Conservation (phyloP, 2,888 invertebrate species). For the Epinotia bilunana region DNA sequence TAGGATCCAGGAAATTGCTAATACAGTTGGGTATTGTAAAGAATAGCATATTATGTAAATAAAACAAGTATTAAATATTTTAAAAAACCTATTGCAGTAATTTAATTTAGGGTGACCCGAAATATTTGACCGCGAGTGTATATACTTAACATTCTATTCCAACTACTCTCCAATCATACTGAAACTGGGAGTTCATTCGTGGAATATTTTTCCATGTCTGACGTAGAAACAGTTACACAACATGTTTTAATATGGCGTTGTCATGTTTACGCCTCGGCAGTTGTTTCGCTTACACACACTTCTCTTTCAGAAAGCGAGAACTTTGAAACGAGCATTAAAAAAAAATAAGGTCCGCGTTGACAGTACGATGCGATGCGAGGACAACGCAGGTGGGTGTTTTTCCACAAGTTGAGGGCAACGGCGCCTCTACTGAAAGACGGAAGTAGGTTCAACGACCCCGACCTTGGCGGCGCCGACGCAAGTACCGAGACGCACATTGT, state of each 20-base stretch:
- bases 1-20: too few species aligned
- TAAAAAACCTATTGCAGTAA: too few species aligned
- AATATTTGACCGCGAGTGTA: too few species aligned
- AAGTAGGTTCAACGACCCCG: constrained; percentile 78
- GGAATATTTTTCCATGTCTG: constrained; percentile 4
- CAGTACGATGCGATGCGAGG: constrained; percentile 27
- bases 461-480: constrained; percentile 75
- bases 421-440: constrained; percentile 64
- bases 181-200: background rate
- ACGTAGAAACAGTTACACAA: constrained; percentile 9
- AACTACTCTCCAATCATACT: background rate
- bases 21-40: too few species aligned
- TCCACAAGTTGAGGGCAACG: constrained; percentile 42
- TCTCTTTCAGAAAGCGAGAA: constrained; percentile 27
- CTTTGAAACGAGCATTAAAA: constrained; percentile 24
- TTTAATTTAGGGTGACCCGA: too few species aligned
- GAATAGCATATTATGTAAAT: too few species aligned
- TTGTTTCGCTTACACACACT: constrained; percentile 6
- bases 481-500: constrained; percentile 58
- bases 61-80: too few species aligned
- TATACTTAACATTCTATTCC: background rate
- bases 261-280: constrained; percentile 21
- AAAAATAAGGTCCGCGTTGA: constrained; percentile 19
- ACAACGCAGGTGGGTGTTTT: constrained; percentile 41
- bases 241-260: background rate